phyloP scores from a whole-genome alignment of 1,140 invertebrate genomes.

The Bombus cullumanus region DNA sequence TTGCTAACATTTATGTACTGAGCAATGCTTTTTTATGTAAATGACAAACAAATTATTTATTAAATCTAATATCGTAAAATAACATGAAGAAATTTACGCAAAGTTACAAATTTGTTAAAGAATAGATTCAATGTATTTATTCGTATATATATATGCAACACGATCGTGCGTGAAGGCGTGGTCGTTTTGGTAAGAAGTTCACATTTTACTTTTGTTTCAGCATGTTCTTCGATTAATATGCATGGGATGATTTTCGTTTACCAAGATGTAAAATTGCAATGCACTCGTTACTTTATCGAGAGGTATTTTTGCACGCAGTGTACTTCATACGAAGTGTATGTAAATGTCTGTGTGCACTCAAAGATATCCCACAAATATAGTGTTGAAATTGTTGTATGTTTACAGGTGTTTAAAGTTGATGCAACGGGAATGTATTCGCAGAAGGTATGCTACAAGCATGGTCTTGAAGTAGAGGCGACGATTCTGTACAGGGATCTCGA shows the following conservation, averaged over 20 bases:
- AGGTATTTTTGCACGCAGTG: slow-evolving; percentile 52
- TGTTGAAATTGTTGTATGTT: slow-evolving; percentile 40
- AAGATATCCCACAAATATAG: neutral
- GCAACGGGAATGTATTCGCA: slow-evolving; percentile 91
- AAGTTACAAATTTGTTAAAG: neutral
- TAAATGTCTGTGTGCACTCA: slow-evolving; percentile 1
- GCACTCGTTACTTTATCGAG: slow-evolving; percentile 43
- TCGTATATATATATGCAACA: neutral
- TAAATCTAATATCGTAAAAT: neutral
- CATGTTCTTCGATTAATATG: slow-evolving; percentile 76
- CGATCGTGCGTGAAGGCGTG: neutral
- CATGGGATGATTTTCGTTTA: slow-evolving; percentile 76
- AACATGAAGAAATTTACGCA: neutral
- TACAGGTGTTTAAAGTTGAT: slow-evolving; percentile 89
- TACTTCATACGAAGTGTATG: slow-evolving; percentile 18
- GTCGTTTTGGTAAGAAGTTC: neutral
- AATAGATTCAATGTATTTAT: neutral
- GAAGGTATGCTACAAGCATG: slow-evolving; percentile 87
- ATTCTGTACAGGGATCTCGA: slow-evolving; percentile 87
- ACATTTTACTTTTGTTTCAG: slow-evolving; percentile 76
- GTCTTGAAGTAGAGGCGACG: slow-evolving; percentile 85
- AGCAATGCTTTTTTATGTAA: neutral
- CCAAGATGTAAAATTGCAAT: slow-evolving; percentile 53
- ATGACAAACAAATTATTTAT: neutral
- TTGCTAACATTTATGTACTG: neutral